Conservation (phyloP, 1,140 invertebrate species). For the Drosophila arizonae region DNA sequence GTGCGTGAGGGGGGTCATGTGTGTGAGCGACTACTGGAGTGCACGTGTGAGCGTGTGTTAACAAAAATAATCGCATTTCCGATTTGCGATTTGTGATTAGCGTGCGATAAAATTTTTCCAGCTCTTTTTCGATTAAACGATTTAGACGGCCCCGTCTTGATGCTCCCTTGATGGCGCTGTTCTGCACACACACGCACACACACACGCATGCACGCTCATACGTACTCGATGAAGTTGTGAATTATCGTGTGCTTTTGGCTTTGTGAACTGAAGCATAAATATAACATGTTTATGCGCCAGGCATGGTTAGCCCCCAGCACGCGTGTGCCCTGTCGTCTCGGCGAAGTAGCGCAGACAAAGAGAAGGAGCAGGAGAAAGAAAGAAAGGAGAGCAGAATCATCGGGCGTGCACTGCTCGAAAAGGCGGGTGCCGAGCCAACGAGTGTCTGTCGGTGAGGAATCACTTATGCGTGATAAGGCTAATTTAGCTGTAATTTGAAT, state of each 20-base stretch:
- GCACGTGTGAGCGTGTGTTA: conserved; percentile 38
- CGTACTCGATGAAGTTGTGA: conserved; percentile 23
- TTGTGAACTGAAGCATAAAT: conserved; percentile 63
- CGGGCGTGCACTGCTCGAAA: neutral
- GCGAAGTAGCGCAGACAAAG: neutral
- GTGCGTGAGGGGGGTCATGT: neutral
- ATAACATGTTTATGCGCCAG: conserved; percentile 57
- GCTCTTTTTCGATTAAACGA: conserved; percentile 39
- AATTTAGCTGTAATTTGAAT: neutral
- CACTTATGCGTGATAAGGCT: neutral
- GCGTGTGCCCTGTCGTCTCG: neutral
- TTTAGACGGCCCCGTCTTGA: conserved; percentile 6
- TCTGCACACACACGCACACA: neutral
- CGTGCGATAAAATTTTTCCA: conserved; percentile 65
- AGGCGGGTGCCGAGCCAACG: neutral
- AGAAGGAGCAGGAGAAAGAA: neutral
- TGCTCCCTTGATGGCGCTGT: conserved; percentile 14
- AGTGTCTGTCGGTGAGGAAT: neutral
- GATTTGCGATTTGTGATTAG: conserved; percentile 77
- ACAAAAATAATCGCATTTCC: conserved; percentile 76
- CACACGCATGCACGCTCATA: neutral
- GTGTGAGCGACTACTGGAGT: neutral
- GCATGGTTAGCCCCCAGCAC: neutral
- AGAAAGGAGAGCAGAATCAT: too few species aligned
- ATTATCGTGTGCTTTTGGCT: conserved; percentile 12